These are phyloP conservation scores for Caranx ignobilis DNA, from an alignment of 2,113 vertebrate species.

Conservation along the genomic window DNA sequence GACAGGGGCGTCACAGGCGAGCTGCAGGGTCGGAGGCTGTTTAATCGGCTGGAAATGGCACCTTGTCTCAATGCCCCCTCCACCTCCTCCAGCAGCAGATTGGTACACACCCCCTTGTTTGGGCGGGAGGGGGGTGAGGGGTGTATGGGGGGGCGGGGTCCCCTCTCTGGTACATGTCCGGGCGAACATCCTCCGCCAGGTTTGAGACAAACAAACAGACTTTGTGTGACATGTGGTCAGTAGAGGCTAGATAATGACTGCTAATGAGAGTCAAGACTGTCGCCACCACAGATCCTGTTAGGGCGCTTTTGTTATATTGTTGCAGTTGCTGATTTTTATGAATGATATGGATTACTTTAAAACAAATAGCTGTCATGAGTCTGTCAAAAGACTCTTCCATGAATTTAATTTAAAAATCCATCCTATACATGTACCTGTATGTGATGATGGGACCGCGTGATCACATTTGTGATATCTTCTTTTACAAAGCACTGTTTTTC, in stretches of 20 bases:
- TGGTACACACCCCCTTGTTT: constrained; percentile 41
- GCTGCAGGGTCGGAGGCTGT: constrained; percentile 36
- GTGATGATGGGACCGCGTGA: no score
- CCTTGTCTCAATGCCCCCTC: constrained; percentile 13
- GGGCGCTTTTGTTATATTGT: not conserved
- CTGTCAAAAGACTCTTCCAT: no score
- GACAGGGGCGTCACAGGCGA: constrained; percentile 39
- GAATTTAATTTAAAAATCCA: no score
- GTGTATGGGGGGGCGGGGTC: not conserved
- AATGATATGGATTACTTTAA: not conserved
- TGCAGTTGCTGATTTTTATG: not conserved
- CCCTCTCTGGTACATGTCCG: constrained; percentile 68
- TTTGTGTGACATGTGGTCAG: constrained; percentile 9
- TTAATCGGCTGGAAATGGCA: constrained; percentile 58
- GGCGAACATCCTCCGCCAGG: constrained; percentile 56
- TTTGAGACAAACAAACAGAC: constrained; percentile 10
- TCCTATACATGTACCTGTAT: no score
- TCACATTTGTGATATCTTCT: no score
- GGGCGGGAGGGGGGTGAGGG: not conserved
- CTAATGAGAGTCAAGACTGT: not conserved
- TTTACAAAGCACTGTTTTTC: no score
- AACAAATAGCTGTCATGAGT: not conserved
- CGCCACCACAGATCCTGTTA: not conserved
- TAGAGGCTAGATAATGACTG: constrained; percentile 19
- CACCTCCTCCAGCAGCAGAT: constrained; percentile 35